Conservation (phyloP, 2,888 invertebrate genomes). For the Tipula helvola region DNA sequence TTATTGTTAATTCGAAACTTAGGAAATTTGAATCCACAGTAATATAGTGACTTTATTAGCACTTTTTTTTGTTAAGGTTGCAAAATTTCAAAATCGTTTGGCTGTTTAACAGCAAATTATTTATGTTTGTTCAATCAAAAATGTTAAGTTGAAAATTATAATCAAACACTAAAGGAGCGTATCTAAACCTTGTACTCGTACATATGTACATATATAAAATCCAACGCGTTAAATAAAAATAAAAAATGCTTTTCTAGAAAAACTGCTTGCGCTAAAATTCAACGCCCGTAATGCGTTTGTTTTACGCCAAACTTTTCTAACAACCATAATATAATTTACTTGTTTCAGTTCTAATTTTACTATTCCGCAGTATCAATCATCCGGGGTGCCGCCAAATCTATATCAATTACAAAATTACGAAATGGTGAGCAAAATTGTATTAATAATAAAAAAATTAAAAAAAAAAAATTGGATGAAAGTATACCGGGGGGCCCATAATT, state of each 20-base stretch:
- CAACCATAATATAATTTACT: not conserved
- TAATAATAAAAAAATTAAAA: not conserved
- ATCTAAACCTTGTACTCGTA: not conserved
- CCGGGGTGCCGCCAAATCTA: constrained; percentile 4
- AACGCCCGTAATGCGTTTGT: not conserved
- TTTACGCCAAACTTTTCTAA: constrained; percentile 4
- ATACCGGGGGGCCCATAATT: not conserved
- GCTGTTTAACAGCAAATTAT: not conserved
- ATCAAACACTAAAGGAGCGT: not conserved
- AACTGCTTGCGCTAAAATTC: not conserved
- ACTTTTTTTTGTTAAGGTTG: too few relatives aligned
- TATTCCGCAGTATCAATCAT: constrained; percentile 4
- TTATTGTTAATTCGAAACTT: too few relatives aligned
- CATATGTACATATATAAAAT: not conserved
- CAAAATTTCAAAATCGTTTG: too few relatives aligned
- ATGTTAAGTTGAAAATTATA: not conserved
- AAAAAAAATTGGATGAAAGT: not conserved
- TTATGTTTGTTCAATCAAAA: not conserved
- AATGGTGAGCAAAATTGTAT: not conserved
- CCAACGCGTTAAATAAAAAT: not conserved
- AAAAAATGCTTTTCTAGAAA: not conserved
- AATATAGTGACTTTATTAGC: too few relatives aligned
- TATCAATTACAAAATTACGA: not conserved
- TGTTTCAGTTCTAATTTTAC: constrained; percentile 4
- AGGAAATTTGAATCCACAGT: too few relatives aligned